phyloP scores from a whole-genome alignment of 2,888 invertebrate species.

The Serrognathus titanus region DNA sequence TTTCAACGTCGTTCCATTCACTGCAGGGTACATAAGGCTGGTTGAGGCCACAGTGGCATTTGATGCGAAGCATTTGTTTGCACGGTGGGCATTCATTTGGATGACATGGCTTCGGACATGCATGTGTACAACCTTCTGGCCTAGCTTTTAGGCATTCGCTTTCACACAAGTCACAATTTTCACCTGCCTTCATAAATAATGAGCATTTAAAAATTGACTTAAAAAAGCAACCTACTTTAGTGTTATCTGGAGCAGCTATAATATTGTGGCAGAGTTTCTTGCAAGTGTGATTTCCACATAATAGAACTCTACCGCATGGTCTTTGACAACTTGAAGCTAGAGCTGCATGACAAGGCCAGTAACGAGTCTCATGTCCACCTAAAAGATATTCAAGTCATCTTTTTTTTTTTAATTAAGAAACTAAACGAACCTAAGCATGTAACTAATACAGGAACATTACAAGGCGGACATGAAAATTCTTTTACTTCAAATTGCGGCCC shows the following conservation, averaged over 20 bases:
- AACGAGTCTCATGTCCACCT: conserved; percentile 67
- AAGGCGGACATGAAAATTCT: conserved; percentile 67
- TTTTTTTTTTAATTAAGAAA: not conserved
- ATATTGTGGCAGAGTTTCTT: conserved; percentile 67
- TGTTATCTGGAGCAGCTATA: conserved; percentile 46
- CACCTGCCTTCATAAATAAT: conserved; percentile 41
- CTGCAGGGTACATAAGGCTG: conserved; percentile 72
- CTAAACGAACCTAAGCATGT: conserved; percentile 56
- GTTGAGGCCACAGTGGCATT: conserved; percentile 81
- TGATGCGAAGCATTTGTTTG: conserved; percentile 61
- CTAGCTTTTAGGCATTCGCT: conserved; percentile 61
- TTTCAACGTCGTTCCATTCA: conserved; percentile 58
- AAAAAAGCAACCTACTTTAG: conserved; percentile 26
- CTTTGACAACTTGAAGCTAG: conserved; percentile 73
- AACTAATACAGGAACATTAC: conserved; percentile 65
- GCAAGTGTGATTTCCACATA: conserved; percentile 80
- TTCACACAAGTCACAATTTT: conserved; percentile 58
- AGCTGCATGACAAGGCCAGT: conserved; percentile 69
- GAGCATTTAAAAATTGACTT: not conserved
- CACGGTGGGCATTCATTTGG: conserved; percentile 75
- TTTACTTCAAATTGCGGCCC: conserved; percentile 50
- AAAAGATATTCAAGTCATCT: conserved; percentile 8
- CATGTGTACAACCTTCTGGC: conserved; percentile 71
- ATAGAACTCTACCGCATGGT: conserved; percentile 66
- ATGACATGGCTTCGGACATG: conserved; percentile 69